Evolutionary conservation across 35 echinoderm and acorn worm genomes (phyloP).

Genomic region (Eucidaris tribuloides): DNA sequence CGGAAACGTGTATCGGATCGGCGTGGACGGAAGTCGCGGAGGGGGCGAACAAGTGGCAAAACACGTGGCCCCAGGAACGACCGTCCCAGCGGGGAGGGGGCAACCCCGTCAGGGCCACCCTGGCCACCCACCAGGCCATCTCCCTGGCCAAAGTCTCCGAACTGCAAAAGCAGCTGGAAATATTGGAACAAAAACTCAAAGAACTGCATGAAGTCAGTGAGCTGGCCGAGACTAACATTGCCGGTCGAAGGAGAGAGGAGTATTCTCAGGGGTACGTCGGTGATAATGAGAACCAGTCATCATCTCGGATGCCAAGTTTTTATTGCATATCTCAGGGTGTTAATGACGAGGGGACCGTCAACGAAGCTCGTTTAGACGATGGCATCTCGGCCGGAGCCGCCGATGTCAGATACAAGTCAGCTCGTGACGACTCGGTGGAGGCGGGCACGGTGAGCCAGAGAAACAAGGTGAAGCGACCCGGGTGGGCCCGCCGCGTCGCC

Average conservation of each 20-base stretch:
- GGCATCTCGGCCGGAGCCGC: background rate
- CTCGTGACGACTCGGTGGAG: background rate
- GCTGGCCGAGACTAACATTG: background rate
- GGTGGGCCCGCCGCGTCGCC: slow-evolving; percentile 19
- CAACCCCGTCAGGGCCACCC: background rate
- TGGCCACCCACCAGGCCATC: slow-evolving; percentile 9
- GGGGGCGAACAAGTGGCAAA: slow-evolving; percentile 20
- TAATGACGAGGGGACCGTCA: slow-evolving; percentile 1
- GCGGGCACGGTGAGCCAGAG: background rate
- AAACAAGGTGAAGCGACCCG: slow-evolving; percentile 1
- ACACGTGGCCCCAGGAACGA: slow-evolving; percentile 19
- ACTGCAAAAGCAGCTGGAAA: slow-evolving; percentile 10
- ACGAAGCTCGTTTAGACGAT: slow-evolving; percentile 1
- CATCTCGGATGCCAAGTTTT: slow-evolving; percentile 26
- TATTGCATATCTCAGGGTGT: slow-evolving; percentile 38
- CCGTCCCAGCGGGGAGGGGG: background rate
- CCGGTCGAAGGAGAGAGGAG: background rate
- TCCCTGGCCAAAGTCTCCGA: slow-evolving; percentile 19
- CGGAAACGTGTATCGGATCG: background rate
- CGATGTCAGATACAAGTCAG: background rate
- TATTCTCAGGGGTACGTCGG: slow-evolving; percentile 5
- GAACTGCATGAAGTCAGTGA: slow-evolving; percentile 13
- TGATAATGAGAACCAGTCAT: background rate
- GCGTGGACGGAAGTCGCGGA: background rate
- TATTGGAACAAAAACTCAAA: slow-evolving; percentile 22